Evolutionary conservation across 2,797 vertebrate genomes (phyloP).

Genomic region (Crocidura indochinensis): DNA sequence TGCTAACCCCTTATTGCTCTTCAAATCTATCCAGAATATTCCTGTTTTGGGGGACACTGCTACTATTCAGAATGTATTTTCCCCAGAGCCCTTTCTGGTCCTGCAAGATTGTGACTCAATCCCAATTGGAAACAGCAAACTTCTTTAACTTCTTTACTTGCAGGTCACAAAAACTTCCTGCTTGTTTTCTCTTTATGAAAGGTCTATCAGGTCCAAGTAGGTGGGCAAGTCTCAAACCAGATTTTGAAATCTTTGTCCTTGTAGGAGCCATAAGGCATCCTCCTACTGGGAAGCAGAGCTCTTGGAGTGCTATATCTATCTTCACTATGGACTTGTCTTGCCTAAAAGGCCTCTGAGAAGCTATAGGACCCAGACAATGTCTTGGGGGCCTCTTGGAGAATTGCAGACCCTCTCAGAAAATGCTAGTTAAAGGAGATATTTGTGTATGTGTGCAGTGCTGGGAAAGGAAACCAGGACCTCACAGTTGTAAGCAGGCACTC

Average conservation of each 20-base stretch:
- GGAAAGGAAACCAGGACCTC: neutral
- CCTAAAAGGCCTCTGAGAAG: neutral
- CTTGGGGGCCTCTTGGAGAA: neutral
- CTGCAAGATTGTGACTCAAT: neutral
- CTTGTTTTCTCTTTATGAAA: neutral
- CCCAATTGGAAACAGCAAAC: too few relatives aligned
- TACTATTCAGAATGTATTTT: neutral
- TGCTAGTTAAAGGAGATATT: neutral
- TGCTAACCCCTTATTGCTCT: neutral
- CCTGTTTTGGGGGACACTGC: neutral
- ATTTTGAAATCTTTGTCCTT: neutral
- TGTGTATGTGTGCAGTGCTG: too few relatives aligned
- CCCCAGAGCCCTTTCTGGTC: fast-evolving
- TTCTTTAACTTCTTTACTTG: too few relatives aligned
- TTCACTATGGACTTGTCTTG: neutral
- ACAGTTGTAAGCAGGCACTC: too few relatives aligned
- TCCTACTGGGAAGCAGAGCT: neutral
- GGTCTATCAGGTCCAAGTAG: neutral
- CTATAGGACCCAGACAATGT: neutral
- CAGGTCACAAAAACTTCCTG: neutral
- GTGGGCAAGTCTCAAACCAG: neutral
- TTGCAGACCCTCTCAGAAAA: neutral
- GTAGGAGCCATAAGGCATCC: neutral
- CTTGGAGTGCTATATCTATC: neutral
- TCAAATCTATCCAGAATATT: neutral